Base-by-base conservation (phyloP, 2,888 invertebrate genomes). In the Neoscelio sp. region DNA sequence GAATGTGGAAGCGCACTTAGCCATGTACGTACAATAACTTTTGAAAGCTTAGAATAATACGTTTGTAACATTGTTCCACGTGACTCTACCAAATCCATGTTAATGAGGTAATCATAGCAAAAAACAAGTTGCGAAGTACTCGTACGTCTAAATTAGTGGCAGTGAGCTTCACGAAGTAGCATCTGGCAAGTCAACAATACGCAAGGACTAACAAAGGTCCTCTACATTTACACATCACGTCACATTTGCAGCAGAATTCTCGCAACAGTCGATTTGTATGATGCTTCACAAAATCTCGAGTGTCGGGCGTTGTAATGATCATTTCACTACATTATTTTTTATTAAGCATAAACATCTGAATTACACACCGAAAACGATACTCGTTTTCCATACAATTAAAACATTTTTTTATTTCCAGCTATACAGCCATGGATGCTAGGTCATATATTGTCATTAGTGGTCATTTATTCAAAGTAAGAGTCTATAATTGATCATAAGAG, bases 31-130 rank as follows among this genome's bases (percentile, higher is more conserved):
- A n/a, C 17, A 52, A 30, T 42, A 42, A 28, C 40, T 65, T 23
- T 20, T 1, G 33, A 46, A 54, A 38, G 68, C 46, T 68, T 68
- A 68, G 33, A 40, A 64, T 68, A 56, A 68, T 46, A 23, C 30
- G 30, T 13, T 26, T 12, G 35, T 18, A 56, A 23, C 58, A n/a
- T 48, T 33, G 35, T 23, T 23, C 6, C 23, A 23, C 6, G 6
- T 26, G 26, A n/a, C 7, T 38, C 13, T 7, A 20, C 10, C 52
- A 20, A 60, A 71, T 62, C 52, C 62, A 42, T 30, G 73, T 46
- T 73, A 73, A 64, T 71, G 46, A 73, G 46, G 54, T 54, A 54
- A 73, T 73, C 73, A 40, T 44, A 26, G 60, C 33, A 54, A 46
- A 62, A 67, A 67, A 33, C 15, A 54, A 7, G 35, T 18, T 15